phyloP scores from a whole-genome alignment of 2,888 invertebrate species.

The Schizaphis graminum region DNA sequence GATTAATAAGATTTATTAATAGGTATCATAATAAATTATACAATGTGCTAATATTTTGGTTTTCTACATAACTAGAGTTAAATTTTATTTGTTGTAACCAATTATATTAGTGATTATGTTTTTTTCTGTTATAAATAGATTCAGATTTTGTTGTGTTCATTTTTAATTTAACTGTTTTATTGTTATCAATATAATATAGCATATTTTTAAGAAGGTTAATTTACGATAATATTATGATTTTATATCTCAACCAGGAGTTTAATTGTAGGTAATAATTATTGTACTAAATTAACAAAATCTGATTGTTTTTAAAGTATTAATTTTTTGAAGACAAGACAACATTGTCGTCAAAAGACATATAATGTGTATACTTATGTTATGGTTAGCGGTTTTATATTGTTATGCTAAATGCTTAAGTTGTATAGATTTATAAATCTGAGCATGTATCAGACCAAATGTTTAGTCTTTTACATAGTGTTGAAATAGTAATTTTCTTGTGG shows the following conservation, averaged over 20 bases:
- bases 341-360: not conserved
- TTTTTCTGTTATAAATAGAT: not conserved
- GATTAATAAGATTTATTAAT: not conserved
- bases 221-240: not conserved
- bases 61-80: not conserved
- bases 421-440: not conserved
- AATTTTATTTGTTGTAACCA: conserved; percentile 18
- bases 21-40: not conserved
- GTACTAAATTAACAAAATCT: not conserved
- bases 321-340: not conserved
- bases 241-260: not conserved
- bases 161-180: not conserved
- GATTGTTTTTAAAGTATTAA: not conserved
- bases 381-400: not conserved
- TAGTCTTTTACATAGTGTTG: not conserved
- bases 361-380: not conserved
- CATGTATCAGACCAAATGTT: not conserved
- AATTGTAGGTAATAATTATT: not conserved
- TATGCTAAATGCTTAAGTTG: not conserved
- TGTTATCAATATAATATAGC: not conserved
- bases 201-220: not conserved
- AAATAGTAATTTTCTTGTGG: not conserved
- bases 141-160: conserved; percentile 53
- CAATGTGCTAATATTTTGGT: not conserved
- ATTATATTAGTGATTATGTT: not conserved